Conservation (phyloP, 2,888 invertebrate genomes). For the Nomada goodeniana region DNA sequence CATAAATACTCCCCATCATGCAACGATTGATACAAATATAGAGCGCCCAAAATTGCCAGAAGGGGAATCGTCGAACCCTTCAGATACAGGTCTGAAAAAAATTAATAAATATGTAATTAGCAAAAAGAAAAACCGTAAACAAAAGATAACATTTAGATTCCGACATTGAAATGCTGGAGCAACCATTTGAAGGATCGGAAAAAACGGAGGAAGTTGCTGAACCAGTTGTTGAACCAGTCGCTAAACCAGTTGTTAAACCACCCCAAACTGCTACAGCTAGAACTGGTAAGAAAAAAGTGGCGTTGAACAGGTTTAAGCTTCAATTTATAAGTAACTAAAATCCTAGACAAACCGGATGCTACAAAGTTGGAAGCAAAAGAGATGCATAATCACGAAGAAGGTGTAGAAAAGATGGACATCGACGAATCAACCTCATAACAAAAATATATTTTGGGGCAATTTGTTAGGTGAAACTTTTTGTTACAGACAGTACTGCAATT, state of each 20-base stretch:
- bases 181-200: conserved; percentile 73
- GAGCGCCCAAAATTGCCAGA: conserved; percentile 46
- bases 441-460: conserved; percentile 4
- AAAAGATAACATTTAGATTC: conserved; percentile 74
- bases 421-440: conserved; percentile 46
- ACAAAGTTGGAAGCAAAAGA: conserved; percentile 11
- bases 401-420: conserved; percentile 59
- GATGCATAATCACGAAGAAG: conserved; percentile 12
- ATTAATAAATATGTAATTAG: neutral
- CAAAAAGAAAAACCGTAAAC: neutral
- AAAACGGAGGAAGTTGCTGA: conserved; percentile 55
- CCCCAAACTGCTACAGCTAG: conserved; percentile 9
- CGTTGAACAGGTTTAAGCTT: conserved; percentile 1
- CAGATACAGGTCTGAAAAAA: conserved; percentile 74
- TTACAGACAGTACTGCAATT: conserved; percentile 33
- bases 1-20: conserved; percentile 15
- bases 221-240: neutral
- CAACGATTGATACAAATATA: neutral
- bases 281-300: conserved; percentile 21
- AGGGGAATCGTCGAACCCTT: conserved; percentile 64
- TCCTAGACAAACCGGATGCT: conserved; percentile 12
- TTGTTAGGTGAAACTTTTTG: conserved; percentile 23
- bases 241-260: neutral
- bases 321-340: neutral
- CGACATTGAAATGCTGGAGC: conserved; percentile 82